Evolutionary conservation across 2,113 vertebrate species (phyloP).

Genomic region (Cottus gobio): DNA sequence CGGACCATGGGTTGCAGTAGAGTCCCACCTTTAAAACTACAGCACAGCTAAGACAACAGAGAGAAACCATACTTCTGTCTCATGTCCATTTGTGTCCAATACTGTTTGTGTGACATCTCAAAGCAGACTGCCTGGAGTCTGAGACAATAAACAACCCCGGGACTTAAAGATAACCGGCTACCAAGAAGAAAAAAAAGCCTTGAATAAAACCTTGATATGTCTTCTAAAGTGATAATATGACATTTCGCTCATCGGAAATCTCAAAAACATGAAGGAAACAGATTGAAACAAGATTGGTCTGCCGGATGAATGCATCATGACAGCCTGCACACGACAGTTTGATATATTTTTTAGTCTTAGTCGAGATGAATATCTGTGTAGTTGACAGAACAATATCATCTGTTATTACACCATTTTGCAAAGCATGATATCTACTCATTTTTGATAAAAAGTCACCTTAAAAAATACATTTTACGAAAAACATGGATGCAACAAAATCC

Average conservation of each 20-base stretch:
- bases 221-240: slow-evolving; percentile 2
- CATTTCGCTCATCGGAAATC: background rate
- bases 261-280: slow-evolving; percentile 7
- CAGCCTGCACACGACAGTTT: background rate
- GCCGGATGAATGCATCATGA: background rate
- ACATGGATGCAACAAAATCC: too few relatives aligned
- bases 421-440: too few relatives aligned
- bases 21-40: background rate
- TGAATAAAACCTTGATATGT: background rate
- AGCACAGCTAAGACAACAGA: slow-evolving; percentile 18
- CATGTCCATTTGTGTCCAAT: background rate
- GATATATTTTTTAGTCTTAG: background rate
- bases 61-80: background rate
- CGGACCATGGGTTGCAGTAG: background rate
- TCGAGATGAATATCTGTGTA: too few relatives aligned
- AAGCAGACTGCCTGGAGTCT: slow-evolving; percentile 27
- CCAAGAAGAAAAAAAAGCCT: background rate
- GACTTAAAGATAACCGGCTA: slow-evolving; percentile 17
- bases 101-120: background rate
- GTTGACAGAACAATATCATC: too few relatives aligned
- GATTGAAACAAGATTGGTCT: background rate
- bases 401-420: too few relatives aligned
- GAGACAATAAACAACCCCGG: slow-evolving; percentile 7
- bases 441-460: too few relatives aligned
- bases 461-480: too few relatives aligned